phyloP scores from a whole-genome alignment of 2,797 vertebrate genomes.

The Liparis tanakae region DNA sequence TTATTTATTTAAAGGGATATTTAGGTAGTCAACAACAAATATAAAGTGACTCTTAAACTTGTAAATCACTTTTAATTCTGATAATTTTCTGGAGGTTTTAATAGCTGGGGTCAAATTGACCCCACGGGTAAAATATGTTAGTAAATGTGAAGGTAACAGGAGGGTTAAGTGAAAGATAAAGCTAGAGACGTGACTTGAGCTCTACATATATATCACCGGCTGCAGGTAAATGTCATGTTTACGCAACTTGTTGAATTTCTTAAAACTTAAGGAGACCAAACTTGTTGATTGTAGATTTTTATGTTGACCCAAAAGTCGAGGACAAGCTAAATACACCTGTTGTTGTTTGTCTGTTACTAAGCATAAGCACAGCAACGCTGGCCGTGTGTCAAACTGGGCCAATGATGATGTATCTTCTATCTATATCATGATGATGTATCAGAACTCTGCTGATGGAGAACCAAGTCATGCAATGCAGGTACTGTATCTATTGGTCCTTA shows the following conservation, averaged over 20 bases:
- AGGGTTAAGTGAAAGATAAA: conserved; percentile 21
- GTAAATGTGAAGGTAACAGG: no score
- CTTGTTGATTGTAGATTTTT: conserved; percentile 1
- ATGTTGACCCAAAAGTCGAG: conserved; percentile 2
- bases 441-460: background rate
- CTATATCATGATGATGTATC: background rate
- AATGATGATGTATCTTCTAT: background rate
- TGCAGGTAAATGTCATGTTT: conserved; percentile 19
- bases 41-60: no score
- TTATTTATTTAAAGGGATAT: no score
- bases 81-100: no score
- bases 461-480: background rate
- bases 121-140: no score
- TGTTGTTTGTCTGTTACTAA: background rate
- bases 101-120: no score
- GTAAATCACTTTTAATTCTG: no score
- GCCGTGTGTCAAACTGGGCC: background rate
- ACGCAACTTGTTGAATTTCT: conserved; percentile 8
- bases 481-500: conserved; percentile 21
- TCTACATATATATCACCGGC: conserved; percentile 24
- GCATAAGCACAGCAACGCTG: background rate
- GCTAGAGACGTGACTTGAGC: background rate
- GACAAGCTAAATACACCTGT: background rate
- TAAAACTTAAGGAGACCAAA: conserved; percentile 6
- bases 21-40: no score